phyloP scores from a whole-genome alignment of 2,888 invertebrate genomes.

The Apodemia mormo region DNA sequence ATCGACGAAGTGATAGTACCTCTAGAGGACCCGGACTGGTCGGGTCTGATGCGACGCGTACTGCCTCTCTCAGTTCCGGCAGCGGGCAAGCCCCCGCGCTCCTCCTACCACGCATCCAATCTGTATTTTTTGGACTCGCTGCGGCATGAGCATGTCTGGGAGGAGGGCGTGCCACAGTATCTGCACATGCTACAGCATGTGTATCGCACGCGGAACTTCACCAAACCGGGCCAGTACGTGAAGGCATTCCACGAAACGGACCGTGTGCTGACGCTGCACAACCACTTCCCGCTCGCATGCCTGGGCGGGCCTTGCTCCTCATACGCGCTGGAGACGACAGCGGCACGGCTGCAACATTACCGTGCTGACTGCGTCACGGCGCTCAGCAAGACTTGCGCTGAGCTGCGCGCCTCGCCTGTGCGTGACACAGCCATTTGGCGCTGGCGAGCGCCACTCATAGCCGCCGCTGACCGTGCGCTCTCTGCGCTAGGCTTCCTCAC shows the following conservation, averaged over 20 bases:
- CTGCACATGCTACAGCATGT: slow-evolving; percentile 98
- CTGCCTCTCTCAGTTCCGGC: slow-evolving; percentile 83
- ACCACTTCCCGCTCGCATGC: slow-evolving; percentile 95
- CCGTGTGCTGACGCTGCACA: slow-evolving; percentile 93
- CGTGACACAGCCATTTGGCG: slow-evolving; percentile 94
- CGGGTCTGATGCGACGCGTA: slow-evolving; percentile 87
- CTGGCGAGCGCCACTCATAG: slow-evolving; percentile 89
- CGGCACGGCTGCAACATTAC: slow-evolving; percentile 96
- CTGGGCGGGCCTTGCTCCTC: slow-evolving; percentile 92
- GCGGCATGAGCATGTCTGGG: slow-evolving; percentile 89
- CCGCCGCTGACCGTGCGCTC: slow-evolving; percentile 86
- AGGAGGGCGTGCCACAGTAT: slow-evolving; percentile 90
- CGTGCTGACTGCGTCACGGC: slow-evolving; percentile 95
- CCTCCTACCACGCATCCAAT: slow-evolving; percentile 94
- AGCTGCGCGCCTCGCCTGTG: slow-evolving; percentile 90
- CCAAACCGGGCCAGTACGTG: slow-evolving; percentile 95
- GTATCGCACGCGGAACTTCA: slow-evolving; percentile 93
- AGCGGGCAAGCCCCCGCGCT: slow-evolving; percentile 79
- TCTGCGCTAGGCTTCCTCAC: slow-evolving; percentile 87
- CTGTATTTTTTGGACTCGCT: slow-evolving; percentile 96
- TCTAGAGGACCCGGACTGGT: slow-evolving; percentile 87
- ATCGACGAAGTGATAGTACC: slow-evolving; percentile 98
- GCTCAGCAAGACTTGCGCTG: slow-evolving; percentile 90
- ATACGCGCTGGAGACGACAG: slow-evolving; percentile 89
- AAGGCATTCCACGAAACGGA: slow-evolving; percentile 97